A percentile compares a stretch with the other conserved stretches of the same genome.
Conservation (phyloP, 1,140 invertebrate genomes). For the Eurosta solidaginis region DNA sequence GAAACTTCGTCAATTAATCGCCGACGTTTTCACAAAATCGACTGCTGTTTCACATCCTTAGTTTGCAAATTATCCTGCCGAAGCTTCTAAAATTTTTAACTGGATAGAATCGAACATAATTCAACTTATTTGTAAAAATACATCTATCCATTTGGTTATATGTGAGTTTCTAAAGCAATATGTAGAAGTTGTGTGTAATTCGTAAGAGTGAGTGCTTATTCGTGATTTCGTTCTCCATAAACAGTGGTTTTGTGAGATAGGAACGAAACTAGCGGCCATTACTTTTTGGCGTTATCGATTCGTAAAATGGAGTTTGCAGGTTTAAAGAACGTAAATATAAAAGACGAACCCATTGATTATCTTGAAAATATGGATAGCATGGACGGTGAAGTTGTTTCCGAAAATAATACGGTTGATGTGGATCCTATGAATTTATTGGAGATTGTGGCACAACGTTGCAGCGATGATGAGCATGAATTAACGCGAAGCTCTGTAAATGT, state of each 20-base stretch:
- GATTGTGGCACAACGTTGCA: not conserved
- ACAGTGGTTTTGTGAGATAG: not conserved
- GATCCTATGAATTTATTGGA: constrained; percentile 13
- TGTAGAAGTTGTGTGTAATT: no score
- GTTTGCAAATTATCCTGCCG: no score
- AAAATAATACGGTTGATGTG: not conserved
- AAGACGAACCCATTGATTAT: constrained; percentile 9
- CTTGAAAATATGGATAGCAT: not conserved
- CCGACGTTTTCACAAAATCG: no score
- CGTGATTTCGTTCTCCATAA: not conserved
- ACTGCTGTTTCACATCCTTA: no score
- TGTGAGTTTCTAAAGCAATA: no score
- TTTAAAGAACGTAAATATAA: constrained; percentile 5
- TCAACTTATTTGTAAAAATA: not conserved
- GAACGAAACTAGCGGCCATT: not conserved
- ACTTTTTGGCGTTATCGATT: not conserved
- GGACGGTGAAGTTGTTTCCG: not conserved
- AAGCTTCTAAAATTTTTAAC: no score
- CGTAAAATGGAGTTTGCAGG: constrained; percentile 14
- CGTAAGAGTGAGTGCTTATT: not conserved
- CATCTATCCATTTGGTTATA: no score
- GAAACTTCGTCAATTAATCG: no score
- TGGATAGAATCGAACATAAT: no score
- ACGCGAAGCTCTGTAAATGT: not conserved
- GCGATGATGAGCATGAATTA: not conserved